These are phyloP conservation scores for Actinernus sp. DNA, from an alignment of 92 coral and sea anemone species.

Conservation along the genomic window DNA sequence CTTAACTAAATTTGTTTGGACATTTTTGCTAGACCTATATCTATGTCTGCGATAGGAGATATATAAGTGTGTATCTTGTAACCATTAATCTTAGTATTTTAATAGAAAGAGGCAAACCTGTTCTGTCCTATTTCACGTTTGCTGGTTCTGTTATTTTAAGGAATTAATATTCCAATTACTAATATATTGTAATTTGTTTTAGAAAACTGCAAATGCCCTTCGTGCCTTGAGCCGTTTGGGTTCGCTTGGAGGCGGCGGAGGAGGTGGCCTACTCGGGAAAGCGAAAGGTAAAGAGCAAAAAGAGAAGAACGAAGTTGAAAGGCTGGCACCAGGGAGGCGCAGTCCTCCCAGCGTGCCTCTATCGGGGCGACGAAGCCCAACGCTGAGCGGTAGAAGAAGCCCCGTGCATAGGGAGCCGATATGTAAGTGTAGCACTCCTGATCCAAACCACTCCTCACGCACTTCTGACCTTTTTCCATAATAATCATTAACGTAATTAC, in stretches of 20 bases:
- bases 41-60: too few relatives aligned
- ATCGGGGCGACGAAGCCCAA: conserved; percentile 72
- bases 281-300: conserved; percentile 36
- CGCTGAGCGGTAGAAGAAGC: conserved; percentile 79
- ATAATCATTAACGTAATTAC: too few relatives aligned
- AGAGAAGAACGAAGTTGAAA: conserved; percentile 26
- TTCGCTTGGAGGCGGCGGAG: conserved; percentile 78
- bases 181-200: conserved; percentile 4
- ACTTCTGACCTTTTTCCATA: not conserved
- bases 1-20: too few relatives aligned
- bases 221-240: conserved; percentile 97
- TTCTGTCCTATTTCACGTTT: too few relatives aligned
- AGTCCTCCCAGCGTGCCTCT: conserved; percentile 26
- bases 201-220: conserved; percentile 98
- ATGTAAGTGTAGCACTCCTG: conserved; percentile 88
- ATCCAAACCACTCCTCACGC: conserved; percentile 43
- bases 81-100: too few relatives aligned
- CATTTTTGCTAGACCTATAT: too few relatives aligned
- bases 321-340: conserved; percentile 39
- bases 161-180: too few relatives aligned
- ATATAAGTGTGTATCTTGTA: too few relatives aligned
- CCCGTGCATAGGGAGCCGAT: conserved; percentile 60
- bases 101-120: too few relatives aligned
- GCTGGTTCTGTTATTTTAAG: too few relatives aligned
- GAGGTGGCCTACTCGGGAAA: conserved; percentile 25